A percentile compares a stretch with the other conserved stretches of the same genome.
phyloP scores from a whole-genome alignment of 2,113 vertebrate species.

The Phalacrocorax aristotelis region DNA sequence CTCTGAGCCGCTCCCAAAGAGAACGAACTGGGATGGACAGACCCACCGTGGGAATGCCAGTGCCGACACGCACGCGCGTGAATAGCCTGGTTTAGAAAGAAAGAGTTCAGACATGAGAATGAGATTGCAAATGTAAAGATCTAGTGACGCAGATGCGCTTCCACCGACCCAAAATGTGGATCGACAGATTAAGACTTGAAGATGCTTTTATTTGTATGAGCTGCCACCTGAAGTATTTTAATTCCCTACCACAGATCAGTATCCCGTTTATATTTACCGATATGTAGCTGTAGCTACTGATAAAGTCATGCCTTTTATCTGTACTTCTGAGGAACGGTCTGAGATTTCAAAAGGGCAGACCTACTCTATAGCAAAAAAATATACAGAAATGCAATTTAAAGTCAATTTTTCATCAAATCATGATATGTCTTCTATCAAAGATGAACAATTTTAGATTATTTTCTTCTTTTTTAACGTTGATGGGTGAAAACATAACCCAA shows the following conservation, averaged over 20 bases:
- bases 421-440: not conserved
- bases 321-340: not conserved
- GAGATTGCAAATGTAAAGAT: not conserved
- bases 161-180: not conserved
- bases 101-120: fast-evolving
- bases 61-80: no score
- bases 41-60: not conserved
- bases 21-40: fast-evolving
- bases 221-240: not conserved
- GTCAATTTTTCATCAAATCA: not conserved
- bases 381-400: not conserved
- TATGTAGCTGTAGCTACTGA: not conserved
- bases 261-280: not conserved
- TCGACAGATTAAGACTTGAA: not conserved
- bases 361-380: not conserved
- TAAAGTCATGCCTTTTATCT: not conserved
- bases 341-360: not conserved
- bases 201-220: not conserved
- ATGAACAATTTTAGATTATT: not conserved
- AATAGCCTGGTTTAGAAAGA: not conserved
- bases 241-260: not conserved
- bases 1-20: not conserved
- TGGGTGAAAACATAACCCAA: not conserved
- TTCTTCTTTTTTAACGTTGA: not conserved
- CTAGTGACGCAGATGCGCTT: no score